Percentiles rank a stretch among this genome's conserved stretches.
Evolutionary conservation across 2,113 vertebrate genomes (phyloP).

Genomic region (Elgaria multicarinata): DNA sequence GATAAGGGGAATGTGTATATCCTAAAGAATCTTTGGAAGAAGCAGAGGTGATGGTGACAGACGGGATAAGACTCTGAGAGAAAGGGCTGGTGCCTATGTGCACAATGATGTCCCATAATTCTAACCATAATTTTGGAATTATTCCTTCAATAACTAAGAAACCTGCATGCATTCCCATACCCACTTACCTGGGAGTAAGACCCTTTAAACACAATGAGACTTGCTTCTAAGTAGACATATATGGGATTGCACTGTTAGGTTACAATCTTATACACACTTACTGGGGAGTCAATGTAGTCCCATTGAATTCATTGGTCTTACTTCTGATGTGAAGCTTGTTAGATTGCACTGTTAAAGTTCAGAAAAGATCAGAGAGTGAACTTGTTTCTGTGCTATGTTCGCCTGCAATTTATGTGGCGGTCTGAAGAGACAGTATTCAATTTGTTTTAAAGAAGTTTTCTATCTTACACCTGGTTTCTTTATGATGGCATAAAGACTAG

Average conservation of each 20-base stretch:
- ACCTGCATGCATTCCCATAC: not conserved
- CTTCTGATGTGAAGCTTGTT: too few species aligned
- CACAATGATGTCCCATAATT: not conserved
- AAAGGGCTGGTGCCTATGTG: not conserved
- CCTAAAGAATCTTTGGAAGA: not conserved
- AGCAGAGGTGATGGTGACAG: not conserved
- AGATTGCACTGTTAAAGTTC: not conserved
- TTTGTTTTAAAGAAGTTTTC: not conserved
- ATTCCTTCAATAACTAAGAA: not conserved
- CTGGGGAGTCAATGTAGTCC: too few species aligned
- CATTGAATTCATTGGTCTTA: too few species aligned
- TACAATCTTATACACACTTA: too few species aligned
- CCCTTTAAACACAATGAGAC: not conserved
- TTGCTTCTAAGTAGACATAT: not conserved
- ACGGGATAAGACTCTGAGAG: not conserved
- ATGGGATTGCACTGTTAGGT: too few species aligned
- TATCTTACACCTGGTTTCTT: not conserved
- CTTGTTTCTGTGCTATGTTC: not conserved
- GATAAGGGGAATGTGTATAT: not conserved
- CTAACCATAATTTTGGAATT: not conserved
- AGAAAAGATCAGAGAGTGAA: not conserved
- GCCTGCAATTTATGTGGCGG: not conserved
- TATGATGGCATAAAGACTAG: not conserved
- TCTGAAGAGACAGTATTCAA: not conserved
- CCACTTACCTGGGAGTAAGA: not conserved